Evolutionary conservation across 1,140 invertebrate species (phyloP), one percentile per base, ranked within the genome.

Genomic region (Drosophila burlai): DNA sequence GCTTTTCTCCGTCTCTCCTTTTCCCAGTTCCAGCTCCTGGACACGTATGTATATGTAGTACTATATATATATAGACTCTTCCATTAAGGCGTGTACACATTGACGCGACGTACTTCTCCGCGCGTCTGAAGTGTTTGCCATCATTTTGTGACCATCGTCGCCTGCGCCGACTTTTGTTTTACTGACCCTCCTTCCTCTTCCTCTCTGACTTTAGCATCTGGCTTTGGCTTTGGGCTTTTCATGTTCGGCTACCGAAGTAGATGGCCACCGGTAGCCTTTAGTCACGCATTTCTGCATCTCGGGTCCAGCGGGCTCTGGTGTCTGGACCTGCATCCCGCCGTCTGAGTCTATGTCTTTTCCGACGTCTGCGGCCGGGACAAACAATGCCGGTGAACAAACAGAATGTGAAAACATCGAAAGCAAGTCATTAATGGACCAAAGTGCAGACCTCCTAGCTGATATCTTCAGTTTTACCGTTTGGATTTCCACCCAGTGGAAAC

Each of bases 261-360:
- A 90, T 90, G 85, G 85, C 81, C 90, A 89, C 85, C 85, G 85
- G 85, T 89, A 69, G 85, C 85, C 85, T 85, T 89, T 90, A 89
- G 85, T 89, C 85, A 90, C 85, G 85, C 85, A 90, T 90, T 90
- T 90, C 76, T 90, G 86, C 85, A 90, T 74, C 82, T 76, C 54
- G 40, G 64, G 45, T 60, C 69, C 46, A 50, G 40, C 45, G 69
- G 52, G 9, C 15, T 60, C 47, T 42, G 62, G 54, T n/a, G 29
- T 40, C 47, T n/a, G 43, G 54, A 47, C 11, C 63, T 68, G 46
- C 64, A 50, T 59, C 34, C 69, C 49, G 49, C 29, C 62, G 80
- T 49, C 50, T 64, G 47, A 36, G 47, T 38, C 61, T 76, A 58
- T 75, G 68, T 68, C 62, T 85, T 61, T 26, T n/a, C 6, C 50